Base-by-base conservation (phyloP, 2,113 vertebrate species). In the Paedocypris sp. region DNA sequence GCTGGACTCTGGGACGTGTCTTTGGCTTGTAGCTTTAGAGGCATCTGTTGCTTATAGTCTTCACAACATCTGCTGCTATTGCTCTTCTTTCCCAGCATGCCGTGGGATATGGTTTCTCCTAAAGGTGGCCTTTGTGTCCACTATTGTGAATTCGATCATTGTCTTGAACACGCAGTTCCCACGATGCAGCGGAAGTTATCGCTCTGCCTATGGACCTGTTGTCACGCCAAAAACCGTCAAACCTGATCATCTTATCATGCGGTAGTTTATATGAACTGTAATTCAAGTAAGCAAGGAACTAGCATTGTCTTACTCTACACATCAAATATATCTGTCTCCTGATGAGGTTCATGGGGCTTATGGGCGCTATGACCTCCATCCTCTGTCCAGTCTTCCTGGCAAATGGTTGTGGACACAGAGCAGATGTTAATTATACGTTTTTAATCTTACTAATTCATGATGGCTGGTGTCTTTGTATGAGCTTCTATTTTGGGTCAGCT, bases 31-130 rank as follows among this genome's bases (percentile, higher is more conserved):
- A 75, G 84, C 84, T 84, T 86, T 84, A 81, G 86, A 64, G 82
- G 87, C 89, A 89, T 90, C 88, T 90, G 87, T 88, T 85, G 86
- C 86, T 82, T 79, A 58, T 68, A 75, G 83, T 73, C 78, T 79
- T 78, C 74, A 77, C 83, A 86, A 88, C 90, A 91, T 91, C 90
- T 91, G 90, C 83, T 84, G 77, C 88, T 79, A 82, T 88, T 87
- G 83, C 88, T 86, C 84, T 76, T 79, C 81, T 82, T 82, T 86
- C 85, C 85, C 83, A 86, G 79, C 84, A 79, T 76, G 81, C 88
- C 78, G 80, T 76, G 83, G 84, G 85, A 80, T 85, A 80, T 76
- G 77, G 78, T 85, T 89, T 90, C 87, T 88, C 87, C 88, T 87
- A 85, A 88, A 90, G 88, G 87, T 90, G 87, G 86, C 85, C 86